Evolutionary conservation across 2,888 invertebrate genomes (phyloP).

Genomic region (Azorinus chamasolen): DNA sequence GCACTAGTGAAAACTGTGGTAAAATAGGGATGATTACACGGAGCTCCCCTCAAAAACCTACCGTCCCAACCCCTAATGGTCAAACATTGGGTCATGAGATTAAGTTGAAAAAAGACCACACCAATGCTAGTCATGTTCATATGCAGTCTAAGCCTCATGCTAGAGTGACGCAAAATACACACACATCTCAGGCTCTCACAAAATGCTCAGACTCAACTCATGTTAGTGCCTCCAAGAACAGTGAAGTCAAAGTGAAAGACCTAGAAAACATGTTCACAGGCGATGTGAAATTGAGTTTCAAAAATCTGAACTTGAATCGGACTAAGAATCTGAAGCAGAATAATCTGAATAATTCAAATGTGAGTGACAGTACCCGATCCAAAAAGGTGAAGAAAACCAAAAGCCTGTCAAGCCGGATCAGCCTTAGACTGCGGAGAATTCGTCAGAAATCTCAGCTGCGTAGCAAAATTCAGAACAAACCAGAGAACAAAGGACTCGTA

Average conservation of each 20-base stretch:
- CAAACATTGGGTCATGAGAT: background rate
- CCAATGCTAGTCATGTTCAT: slow-evolving; percentile 18
- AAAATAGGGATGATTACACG: slow-evolving; percentile 53
- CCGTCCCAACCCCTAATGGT: slow-evolving; percentile 13
- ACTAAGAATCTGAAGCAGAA: slow-evolving; percentile 12
- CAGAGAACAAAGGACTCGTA: slow-evolving; percentile 65
- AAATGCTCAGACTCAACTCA: slow-evolving; percentile 48
- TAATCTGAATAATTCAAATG: slow-evolving; percentile 49
- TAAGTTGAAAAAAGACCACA: slow-evolving; percentile 13
- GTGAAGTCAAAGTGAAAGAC: slow-evolving; percentile 44
- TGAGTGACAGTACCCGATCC: slow-evolving; percentile 27
- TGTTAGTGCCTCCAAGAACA: slow-evolving; percentile 22
- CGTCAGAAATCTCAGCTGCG: slow-evolving; percentile 38
- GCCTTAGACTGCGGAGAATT: slow-evolving; percentile 52
- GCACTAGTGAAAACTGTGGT: slow-evolving; percentile 51
- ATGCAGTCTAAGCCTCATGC: slow-evolving; percentile 2
- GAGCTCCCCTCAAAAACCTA: slow-evolving; percentile 56
- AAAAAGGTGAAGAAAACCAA: slow-evolving; percentile 42
- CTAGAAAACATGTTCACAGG: slow-evolving; percentile 55
- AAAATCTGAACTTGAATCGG: slow-evolving; percentile 40
- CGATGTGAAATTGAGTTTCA: slow-evolving; percentile 47
- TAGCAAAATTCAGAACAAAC: slow-evolving; percentile 23
- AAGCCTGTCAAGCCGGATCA: slow-evolving; percentile 61
- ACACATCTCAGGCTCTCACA: slow-evolving; percentile 11
- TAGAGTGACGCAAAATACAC: slow-evolving; percentile 10